phyloP scores from a whole-genome alignment of 2,888 invertebrate genomes.

The Drosophila robusta region DNA sequence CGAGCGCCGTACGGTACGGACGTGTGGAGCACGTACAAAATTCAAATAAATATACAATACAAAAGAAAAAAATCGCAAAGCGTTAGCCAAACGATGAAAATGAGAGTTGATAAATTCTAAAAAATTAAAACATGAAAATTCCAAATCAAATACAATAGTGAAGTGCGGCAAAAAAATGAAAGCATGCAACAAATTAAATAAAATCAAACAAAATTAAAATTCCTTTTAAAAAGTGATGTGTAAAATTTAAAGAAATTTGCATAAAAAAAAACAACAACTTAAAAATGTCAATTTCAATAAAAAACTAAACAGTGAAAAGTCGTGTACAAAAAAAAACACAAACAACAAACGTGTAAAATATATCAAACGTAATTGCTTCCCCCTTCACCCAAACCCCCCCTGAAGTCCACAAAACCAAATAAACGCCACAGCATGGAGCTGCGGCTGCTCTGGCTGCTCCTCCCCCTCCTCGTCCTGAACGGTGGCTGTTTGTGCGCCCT shows the following conservation, averaged over 20 bases:
- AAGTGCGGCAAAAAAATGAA: background rate
- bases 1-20: constrained; percentile 83
- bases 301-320: constrained; percentile 26
- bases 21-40: constrained; percentile 81
- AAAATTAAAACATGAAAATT: background rate
- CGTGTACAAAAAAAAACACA: constrained; percentile 1
- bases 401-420: constrained; percentile 2
- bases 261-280: constrained; percentile 15
- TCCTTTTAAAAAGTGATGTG: constrained; percentile 33
- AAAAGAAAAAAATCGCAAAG: constrained; percentile 50
- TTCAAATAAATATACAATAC: constrained; percentile 52
- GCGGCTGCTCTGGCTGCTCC: constrained; percentile 24
- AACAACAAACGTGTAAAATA: constrained; percentile 21
- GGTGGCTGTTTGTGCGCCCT: constrained; percentile 29
- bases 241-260: constrained; percentile 1
- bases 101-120: constrained; percentile 33
- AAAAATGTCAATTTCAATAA: constrained; percentile 66
- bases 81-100: constrained; percentile 59
- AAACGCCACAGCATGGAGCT: constrained; percentile 38
- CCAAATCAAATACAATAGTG: background rate
- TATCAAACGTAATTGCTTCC: constrained; percentile 4
- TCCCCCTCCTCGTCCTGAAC: background rate
- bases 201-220: constrained; percentile 13
- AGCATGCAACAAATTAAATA: constrained; percentile 14
- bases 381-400: background rate